Base-by-base conservation (phyloP, 2,797 vertebrate genomes). In the Heterohyrax brucei region DNA sequence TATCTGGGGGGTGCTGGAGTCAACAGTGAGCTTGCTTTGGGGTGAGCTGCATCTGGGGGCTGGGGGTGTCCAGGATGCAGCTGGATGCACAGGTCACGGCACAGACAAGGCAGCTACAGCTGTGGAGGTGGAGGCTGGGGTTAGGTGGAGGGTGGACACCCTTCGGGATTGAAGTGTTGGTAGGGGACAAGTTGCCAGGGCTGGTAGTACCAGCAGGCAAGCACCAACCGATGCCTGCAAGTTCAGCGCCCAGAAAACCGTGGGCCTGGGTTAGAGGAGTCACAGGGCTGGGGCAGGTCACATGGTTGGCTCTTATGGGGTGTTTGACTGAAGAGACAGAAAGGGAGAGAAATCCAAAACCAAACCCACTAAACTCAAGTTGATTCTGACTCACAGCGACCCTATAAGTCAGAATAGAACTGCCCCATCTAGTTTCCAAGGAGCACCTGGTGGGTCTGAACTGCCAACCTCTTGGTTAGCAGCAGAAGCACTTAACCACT, bases 221-320 rank as follows among this genome's bases (percentile, higher is more conserved):
- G 64, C 19, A 2, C 72, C n/a, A 3, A 13, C 4, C 0, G n/a
- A 59, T 4, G 1, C 3, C 7, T 3, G 4, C 80, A 5, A 44
- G 39, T 26, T 80, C 61, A 50, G 72, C 28, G 26, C 48, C 66
- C 50, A 59, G 9, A n/a, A 84, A 64, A 59, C 10, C 14, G 82
- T 66, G 73, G 33, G 46, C 2, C 10, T 2, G 13, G 33, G 48
- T 10, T 28, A 5, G n/a, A 50, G 59, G 30, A 28, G 30, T 46
- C 3, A 0, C 7, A n/a, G 82, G 68, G 66, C 18, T 2, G 2
- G 50, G 44, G 19, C 0, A 4, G 53, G 7, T 56, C 44, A 28
- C 18, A 39, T 1, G 9, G 1, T 22, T 5, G 28, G 59, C n/a
- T 84, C 9, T 44, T 87, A 30, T 30, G 4, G 1, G 46, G 10